phyloP scores from a whole-genome alignment of 2,113 vertebrate genomes.

The Cinclus mexicanus region DNA sequence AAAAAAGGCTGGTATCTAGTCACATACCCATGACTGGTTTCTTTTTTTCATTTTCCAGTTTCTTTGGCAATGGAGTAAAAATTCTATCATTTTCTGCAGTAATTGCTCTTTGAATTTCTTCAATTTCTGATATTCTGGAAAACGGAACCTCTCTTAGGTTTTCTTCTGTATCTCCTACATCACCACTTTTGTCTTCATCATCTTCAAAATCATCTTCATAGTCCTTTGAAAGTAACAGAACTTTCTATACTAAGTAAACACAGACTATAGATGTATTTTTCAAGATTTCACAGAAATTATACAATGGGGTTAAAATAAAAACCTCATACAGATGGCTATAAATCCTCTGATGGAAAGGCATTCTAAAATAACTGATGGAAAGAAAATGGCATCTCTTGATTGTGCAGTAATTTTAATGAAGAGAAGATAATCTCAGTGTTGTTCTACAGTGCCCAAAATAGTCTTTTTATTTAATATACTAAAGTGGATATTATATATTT shows the following conservation, averaged over 20 bases:
- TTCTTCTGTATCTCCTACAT: constrained; percentile 17
- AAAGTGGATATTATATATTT: not conserved
- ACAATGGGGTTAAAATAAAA: not conserved
- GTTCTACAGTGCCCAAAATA: not conserved
- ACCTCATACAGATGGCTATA: not conserved
- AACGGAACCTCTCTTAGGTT: constrained; percentile 30
- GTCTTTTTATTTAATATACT: not conserved
- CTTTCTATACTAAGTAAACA: not conserved
- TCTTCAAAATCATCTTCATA: constrained; percentile 96
- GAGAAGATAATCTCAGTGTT: not conserved
- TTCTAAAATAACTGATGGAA: not conserved
- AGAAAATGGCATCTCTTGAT: not conserved
- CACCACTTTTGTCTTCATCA: constrained; percentile 68
- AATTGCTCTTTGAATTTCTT: constrained; percentile 89
- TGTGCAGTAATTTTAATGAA: not conserved
- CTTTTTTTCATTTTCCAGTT: constrained; percentile 14
- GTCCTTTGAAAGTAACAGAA: constrained; percentile 73
- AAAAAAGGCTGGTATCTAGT: not conserved
- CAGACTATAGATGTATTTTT: not conserved
- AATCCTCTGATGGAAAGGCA: not conserved
- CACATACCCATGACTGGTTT: constrained; percentile 61
- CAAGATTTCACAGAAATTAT: not conserved
- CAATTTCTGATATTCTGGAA: constrained; percentile 80
- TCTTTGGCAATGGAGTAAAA: constrained; percentile 55
- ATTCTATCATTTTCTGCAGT: constrained; percentile 87